phyloP scores from a whole-genome alignment of 2,888 invertebrate species.

The Aphelenchoides bicaudatus region DNA sequence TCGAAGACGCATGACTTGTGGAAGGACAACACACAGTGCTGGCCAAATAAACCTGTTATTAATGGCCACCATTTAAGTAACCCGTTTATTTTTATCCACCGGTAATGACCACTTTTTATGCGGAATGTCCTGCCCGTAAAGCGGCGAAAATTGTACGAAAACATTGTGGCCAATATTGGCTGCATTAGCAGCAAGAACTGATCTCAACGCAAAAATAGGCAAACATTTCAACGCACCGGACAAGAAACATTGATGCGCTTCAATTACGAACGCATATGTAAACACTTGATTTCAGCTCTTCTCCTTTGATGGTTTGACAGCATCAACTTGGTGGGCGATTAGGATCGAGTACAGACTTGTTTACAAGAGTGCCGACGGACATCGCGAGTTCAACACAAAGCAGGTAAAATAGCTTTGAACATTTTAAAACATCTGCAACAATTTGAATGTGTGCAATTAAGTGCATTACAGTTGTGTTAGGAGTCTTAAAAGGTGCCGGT shows the following conservation, averaged over 20 bases:
- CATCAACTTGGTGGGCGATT: conserved; percentile 56
- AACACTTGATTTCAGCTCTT: conserved; percentile 47
- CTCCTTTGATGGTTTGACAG: conserved; percentile 54
- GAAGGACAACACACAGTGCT: too few relatives aligned
- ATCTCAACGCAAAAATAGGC: neutral
- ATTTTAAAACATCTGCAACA: conserved; percentile 8
- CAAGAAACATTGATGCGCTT: too few relatives aligned
- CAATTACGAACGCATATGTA: conserved; percentile 10
- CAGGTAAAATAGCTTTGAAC: conserved; percentile 28
- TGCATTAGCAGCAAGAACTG: neutral
- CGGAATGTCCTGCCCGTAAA: too few relatives aligned
- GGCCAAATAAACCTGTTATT: too few relatives aligned
- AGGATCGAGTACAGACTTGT: conserved; percentile 55
- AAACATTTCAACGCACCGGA: too few relatives aligned
- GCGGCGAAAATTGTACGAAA: neutral
- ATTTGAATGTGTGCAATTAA: conserved; percentile 13
- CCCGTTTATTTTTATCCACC: too few relatives aligned
- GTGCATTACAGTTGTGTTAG: too few relatives aligned
- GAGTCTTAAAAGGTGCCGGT: too few relatives aligned
- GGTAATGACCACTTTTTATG: too few relatives aligned
- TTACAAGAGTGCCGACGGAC: conserved; percentile 26
- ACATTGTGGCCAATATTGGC: neutral
- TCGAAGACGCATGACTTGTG: too few relatives aligned
- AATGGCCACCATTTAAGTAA: too few relatives aligned
- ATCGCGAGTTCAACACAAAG: conserved; percentile 32